Conservation (phyloP, 2,113 vertebrate species). For the Ancistrus triradiatus region DNA sequence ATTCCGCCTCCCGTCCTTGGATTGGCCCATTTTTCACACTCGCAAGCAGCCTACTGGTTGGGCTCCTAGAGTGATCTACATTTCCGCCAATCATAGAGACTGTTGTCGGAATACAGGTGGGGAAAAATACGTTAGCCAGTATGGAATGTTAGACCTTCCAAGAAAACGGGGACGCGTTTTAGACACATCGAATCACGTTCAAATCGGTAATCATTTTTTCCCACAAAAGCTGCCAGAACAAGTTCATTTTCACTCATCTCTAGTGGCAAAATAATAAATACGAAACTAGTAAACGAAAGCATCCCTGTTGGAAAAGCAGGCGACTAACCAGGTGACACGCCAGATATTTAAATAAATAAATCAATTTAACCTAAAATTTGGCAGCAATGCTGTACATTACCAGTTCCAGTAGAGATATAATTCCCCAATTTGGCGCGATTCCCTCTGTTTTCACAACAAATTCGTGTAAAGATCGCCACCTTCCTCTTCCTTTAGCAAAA, state of each 20-base stretch:
- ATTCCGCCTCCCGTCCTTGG: background rate
- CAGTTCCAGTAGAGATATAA: background rate
- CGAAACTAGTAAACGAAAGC: background rate
- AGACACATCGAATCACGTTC: too few species aligned
- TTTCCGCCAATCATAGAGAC: background rate
- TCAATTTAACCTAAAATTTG: background rate
- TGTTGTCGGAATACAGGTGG: background rate
- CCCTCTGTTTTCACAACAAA: background rate
- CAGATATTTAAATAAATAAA: background rate
- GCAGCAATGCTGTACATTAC: background rate
- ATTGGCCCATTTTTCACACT: background rate
- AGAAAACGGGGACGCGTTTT: too few species aligned
- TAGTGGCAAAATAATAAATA: too few species aligned
- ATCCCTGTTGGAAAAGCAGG: background rate
- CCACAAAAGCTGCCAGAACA: too few species aligned
- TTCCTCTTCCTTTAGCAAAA: constrained; percentile 31
- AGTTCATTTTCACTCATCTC: too few species aligned
- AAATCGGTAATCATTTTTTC: too few species aligned
- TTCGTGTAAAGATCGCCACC: background rate
- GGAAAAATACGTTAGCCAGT: background rate
- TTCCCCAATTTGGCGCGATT: background rate
- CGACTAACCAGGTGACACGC: background rate
- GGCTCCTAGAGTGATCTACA: background rate
- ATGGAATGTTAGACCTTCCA: too few species aligned
- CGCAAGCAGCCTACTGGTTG: background rate